Base-by-base conservation (phyloP, 1,140 invertebrate genomes). In the Phymorhynchus buccinoides region DNA sequence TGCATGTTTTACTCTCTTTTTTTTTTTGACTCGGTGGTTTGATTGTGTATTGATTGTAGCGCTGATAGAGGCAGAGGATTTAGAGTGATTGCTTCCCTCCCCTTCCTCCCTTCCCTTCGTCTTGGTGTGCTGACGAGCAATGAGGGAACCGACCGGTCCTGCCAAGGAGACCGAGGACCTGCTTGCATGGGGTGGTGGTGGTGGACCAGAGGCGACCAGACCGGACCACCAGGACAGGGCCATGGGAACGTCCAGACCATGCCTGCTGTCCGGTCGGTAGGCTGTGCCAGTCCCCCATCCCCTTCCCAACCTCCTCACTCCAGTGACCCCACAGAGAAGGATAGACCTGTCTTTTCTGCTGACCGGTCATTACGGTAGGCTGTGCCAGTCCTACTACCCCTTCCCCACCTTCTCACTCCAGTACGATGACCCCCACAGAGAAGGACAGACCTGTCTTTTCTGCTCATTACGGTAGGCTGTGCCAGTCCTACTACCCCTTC, bases 61-160 rank as follows among this genome's bases (percentile, higher is more conserved):
- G 62, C 81, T 83, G 81, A 83, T 83, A 83, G 81, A 83, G 66
- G 81, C 81, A 42, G 81, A 83, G 81, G 81, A 83, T 83, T 71
- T 83, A 83, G 81, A 83, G 81, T 83, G 81, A 83, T 68, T 83
- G 62, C 81, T 3, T 12, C 81, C 81, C 44, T 22, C 44, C 39
- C 80, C 62, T 14, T 37, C 52, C 37, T 30, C 44, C 79, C 39
- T n/a, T 30, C 79, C 39, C 14, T 56, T 83, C 37, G 39, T n/a
- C 81, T 68, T 30, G 81, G 62, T 73, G 39, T 18, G 22, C n/a
- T 83, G 62, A 71, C 41, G 44, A n/a, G n/a, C n/a, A n/a, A n/a
- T n/a, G n/a, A n/a, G n/a, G n/a, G n/a, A n/a, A n/a, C 37, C 30
- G 22, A 4, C 48, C 52, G 16, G 30, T 39, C 44, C 16, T 18